phyloP scores from a whole-genome alignment of 1,140 invertebrate genomes.

The Orius insidiosus region DNA sequence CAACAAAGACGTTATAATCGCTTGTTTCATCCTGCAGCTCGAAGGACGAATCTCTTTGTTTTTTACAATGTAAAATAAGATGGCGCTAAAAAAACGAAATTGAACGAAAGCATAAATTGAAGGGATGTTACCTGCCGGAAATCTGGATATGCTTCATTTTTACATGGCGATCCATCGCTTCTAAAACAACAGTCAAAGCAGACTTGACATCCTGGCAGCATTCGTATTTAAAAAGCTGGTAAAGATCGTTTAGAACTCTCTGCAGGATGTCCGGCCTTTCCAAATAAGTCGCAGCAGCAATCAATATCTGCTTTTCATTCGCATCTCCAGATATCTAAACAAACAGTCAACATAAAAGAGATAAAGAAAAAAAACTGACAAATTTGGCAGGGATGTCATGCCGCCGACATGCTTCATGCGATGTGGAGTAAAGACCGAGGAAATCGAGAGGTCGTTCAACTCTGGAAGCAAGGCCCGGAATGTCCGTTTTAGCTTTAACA shows the following conservation, averaged over 20 bases:
- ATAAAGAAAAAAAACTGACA: no score
- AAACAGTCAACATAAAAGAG: no score
- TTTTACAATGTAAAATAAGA: constrained; percentile 87
- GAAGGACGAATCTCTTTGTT: constrained; percentile 46
- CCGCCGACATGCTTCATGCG: constrained; percentile 67
- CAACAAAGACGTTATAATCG: constrained; percentile 61
- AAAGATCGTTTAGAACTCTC: constrained; percentile 78
- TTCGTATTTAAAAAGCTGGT: constrained; percentile 68
- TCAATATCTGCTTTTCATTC: constrained; percentile 76
- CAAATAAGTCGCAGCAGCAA: constrained; percentile 59
- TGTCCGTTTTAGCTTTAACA: constrained; percentile 37
- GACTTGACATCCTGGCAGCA: constrained; percentile 47
- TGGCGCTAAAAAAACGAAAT: constrained; percentile 56
- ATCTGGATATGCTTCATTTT: constrained; percentile 79
- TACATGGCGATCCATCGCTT: constrained; percentile 70
- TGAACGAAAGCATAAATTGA: no score
- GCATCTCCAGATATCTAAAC: constrained; percentile 72
- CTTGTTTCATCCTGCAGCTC: constrained; percentile 48
- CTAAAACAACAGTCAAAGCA: constrained; percentile 57
- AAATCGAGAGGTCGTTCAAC: constrained; percentile 67
- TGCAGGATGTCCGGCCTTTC: constrained; percentile 61
- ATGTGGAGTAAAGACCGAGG: constrained; percentile 76
- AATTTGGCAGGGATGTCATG: constrained; percentile 75
- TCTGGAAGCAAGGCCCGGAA: constrained; percentile 62
- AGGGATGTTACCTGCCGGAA: constrained; percentile 62